Evolutionary conservation across 2,888 invertebrate genomes (phyloP), one percentile per base, ranked within the genome.

Genomic region (Diloba caeruleocephala): DNA sequence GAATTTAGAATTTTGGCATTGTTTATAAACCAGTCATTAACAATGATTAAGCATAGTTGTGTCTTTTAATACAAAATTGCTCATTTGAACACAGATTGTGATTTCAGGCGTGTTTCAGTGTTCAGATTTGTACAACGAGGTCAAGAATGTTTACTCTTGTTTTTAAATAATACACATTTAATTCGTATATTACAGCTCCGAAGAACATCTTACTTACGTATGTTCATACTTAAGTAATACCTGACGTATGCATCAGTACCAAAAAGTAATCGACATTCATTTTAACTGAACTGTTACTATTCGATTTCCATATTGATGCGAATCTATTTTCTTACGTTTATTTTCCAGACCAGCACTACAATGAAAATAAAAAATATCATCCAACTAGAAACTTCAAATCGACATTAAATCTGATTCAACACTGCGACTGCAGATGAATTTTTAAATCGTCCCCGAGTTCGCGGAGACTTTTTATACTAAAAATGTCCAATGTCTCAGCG

Each of bases 341-440:
- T 37, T 33, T 26, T 5, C 13, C 13, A 57, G 13, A 39, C 62
- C 17, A 17, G 10, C 26, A 36, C 28, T 4, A 28, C 17, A 43
- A 36, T 21, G 36, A 46, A 43, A 53, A 51, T 34, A n/a, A 46
- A 53, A 48, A 45, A 39, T 9, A 5, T n/a, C 2, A 1, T 42
- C 10, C 14, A 63, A 64, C 39, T 31, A 25, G 29, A 6, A 66
- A 67, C 31, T 65, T 65, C 42, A 54, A 71, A 56, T 58, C 61
- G 61, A 34, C 43, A 70, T 62, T 61, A 65, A 69, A 60, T 66
- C 69, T 54, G 51, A 62, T 75, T 54, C 60, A 69, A 61, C 66
- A 54, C 62, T 69, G 70, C 54, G 44, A 71, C 55, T 73, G 60
- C 63, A 52, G 71, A 74, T 78, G 72, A 77, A 79, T 79, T 80